phyloP scores from a whole-genome alignment of 2,113 vertebrate species.

The Actinemys pallida region DNA sequence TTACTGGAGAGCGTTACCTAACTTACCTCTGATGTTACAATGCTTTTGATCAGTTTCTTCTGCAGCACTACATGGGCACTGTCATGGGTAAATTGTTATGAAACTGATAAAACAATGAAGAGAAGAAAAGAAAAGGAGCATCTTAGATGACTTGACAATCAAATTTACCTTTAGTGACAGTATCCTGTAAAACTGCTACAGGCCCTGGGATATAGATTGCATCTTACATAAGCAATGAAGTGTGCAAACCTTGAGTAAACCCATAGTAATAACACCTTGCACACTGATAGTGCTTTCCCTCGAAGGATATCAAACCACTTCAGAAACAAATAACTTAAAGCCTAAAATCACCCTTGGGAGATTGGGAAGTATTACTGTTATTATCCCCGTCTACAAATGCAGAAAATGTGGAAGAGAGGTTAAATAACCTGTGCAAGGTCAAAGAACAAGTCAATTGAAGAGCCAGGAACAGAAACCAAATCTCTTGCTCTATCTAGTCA shows the following conservation, averaged over 20 bases:
- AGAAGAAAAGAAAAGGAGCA: neutral
- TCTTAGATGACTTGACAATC: neutral
- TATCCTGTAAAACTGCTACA: neutral
- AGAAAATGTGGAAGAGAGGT: neutral
- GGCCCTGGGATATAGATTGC: neutral
- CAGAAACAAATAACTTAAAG: fast-evolving
- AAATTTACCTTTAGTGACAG: neutral
- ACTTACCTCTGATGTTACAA: neutral
- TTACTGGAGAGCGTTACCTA: neutral
- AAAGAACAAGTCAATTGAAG: neutral
- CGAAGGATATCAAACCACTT: neutral
- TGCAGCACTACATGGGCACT: neutral
- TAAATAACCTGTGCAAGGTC: fast-evolving
- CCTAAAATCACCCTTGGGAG: neutral
- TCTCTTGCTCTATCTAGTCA: neutral
- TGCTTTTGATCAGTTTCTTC: neutral
- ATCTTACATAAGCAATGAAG: fast-evolving
- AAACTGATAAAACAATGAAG: neutral
- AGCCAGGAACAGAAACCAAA: neutral
- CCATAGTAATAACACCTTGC: fast-evolving
- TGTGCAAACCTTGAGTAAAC: fast-evolving
- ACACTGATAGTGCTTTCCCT: neutral
- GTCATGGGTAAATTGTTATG: neutral
- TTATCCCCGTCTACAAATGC: neutral
- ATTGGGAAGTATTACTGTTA: neutral